phyloP scores from a whole-genome alignment of 1,140 invertebrate species.

The Gryon sp. region DNA sequence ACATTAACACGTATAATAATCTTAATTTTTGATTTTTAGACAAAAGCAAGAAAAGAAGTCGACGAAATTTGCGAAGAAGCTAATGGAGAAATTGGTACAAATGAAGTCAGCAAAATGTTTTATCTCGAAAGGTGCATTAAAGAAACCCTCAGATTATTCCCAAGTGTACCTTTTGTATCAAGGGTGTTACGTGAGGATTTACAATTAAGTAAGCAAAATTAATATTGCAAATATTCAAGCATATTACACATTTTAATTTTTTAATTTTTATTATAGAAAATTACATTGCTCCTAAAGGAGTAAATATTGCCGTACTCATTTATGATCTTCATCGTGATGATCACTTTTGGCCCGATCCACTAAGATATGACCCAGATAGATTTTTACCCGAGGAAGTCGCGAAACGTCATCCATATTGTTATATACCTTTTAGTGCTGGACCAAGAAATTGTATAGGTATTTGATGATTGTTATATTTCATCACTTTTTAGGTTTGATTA shows the following conservation, averaged over 20 bases:
- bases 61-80: constrained; percentile 9
- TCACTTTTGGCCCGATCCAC: constrained; percentile 17
- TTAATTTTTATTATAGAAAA: constrained; percentile 11
- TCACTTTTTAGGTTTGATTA: constrained; percentile 79
- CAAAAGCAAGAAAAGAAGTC: constrained; percentile 32
- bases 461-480: constrained; percentile 72
- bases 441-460: too few species aligned
- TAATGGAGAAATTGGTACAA: constrained; percentile 22
- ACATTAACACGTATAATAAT: too few species aligned
- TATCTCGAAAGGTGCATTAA: constrained; percentile 42
- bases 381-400: constrained; percentile 28
- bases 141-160: constrained; percentile 39
- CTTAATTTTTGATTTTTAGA: too few species aligned
- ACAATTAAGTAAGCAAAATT: constrained; percentile 46
- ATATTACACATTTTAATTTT: not conserved
- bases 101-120: constrained; percentile 13
- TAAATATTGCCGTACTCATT: not conserved
- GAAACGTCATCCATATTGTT: constrained; percentile 23
- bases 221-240: not conserved
- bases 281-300: constrained; percentile 2
- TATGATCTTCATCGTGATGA: constrained; percentile 27
- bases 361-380: constrained; percentile 44
- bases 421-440: constrained; percentile 31
- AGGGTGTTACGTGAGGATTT: constrained; percentile 74
- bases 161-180: constrained; percentile 25